These are phyloP conservation scores for Watersipora subatra DNA, from an alignment of 1,140 invertebrate species.

Conservation along the genomic window DNA sequence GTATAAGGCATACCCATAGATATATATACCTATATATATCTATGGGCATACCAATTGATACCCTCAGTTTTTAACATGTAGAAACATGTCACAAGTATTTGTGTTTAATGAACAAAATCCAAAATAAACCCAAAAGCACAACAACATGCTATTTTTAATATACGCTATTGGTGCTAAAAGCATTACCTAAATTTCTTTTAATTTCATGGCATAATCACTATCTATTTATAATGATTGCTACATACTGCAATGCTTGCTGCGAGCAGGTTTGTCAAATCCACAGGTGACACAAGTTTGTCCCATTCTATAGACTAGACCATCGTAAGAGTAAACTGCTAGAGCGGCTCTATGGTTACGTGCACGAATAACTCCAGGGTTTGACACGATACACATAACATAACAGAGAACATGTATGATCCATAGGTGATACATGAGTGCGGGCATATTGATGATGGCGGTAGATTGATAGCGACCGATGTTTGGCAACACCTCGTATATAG, in stretches of 20 bases:
- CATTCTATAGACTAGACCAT: conserved; percentile 20
- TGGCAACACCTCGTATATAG: conserved; percentile 21
- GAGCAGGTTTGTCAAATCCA: conserved; percentile 22
- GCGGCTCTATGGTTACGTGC: conserved; percentile 15
- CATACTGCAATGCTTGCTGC: conserved; percentile 36
- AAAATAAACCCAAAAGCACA: no score
- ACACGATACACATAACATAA: conserved; percentile 17
- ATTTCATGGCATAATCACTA: no score
- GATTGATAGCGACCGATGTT: conserved; percentile 17
- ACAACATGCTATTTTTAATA: no score
- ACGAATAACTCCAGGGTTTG: conserved; percentile 25
- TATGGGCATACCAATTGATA: no score
- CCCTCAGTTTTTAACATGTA: no score
- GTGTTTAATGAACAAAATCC: no score
- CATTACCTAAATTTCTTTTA: no score
- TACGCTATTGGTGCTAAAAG: no score
- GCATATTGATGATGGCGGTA: background rate
- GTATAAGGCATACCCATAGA: no score
- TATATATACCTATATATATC: no score
- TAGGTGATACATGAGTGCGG: conserved; percentile 17
- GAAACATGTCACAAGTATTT: no score
- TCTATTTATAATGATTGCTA: no score
- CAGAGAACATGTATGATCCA: conserved; percentile 20
- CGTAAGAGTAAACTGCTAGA: conserved; percentile 18
- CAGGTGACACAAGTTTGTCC: conserved; percentile 22